Percentiles rank a stretch among this genome's conserved stretches.
phyloP scores from a whole-genome alignment of 2,113 vertebrate genomes.

The Phrynocephalus versicolor region DNA sequence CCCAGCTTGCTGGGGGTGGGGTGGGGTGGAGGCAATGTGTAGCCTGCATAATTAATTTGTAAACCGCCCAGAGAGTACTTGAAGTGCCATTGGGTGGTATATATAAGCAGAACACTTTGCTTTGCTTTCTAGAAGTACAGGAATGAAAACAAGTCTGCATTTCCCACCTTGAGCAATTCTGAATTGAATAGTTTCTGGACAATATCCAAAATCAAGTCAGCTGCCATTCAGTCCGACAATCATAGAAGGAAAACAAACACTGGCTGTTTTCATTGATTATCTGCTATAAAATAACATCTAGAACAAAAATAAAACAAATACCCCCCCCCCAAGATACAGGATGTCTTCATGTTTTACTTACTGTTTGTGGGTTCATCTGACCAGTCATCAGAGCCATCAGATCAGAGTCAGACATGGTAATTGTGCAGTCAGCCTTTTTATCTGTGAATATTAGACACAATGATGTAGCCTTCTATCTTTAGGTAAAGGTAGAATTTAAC shows the following conservation, averaged over 20 bases:
- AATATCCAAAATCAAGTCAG: background rate
- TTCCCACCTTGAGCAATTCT: constrained; percentile 22
- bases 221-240: background rate
- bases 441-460: constrained; percentile 66
- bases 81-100: too few relatives aligned
- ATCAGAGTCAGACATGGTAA: constrained; percentile 87
- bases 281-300: background rate
- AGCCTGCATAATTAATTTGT: too few relatives aligned
- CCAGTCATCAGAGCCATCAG: constrained; percentile 90
- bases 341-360: constrained; percentile 70
- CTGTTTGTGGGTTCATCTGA: constrained; percentile 89
- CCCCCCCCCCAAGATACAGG: background rate
- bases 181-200: constrained; percentile 40
- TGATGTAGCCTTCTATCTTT: background rate
- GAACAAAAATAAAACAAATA: background rate
- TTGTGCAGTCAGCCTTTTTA: constrained; percentile 88
- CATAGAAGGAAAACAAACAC: background rate
- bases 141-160: constrained; percentile 20
- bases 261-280: background rate
- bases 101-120: too few relatives aligned
- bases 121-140: constrained; percentile 36
- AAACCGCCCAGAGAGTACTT: too few relatives aligned
- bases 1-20: too few relatives aligned
- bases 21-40: too few relatives aligned
- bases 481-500: background rate